Evolutionary conservation across 2,888 invertebrate species (phyloP).

Genomic region (Shargacucullia verbasci): DNA sequence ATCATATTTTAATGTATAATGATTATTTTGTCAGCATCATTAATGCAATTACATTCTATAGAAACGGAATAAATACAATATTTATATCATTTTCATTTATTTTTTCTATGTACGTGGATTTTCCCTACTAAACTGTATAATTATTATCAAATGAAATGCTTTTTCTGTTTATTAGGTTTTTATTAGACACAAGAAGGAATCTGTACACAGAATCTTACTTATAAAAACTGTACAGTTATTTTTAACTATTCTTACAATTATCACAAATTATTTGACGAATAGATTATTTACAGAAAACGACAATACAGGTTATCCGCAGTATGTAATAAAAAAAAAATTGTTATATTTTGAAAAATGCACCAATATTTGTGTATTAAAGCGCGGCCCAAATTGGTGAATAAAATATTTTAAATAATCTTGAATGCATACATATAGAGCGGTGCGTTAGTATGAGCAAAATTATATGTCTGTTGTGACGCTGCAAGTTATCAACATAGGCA

Average conservation of each 20-base stretch:
- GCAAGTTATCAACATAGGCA: too few species aligned
- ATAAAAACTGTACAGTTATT: conserved; percentile 56
- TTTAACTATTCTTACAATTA: conserved; percentile 51
- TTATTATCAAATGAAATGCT: conserved; percentile 45
- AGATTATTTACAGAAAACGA: conserved; percentile 48
- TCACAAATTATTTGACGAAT: conserved; percentile 43
- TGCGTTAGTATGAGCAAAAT: too few species aligned
- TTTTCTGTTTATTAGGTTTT: conserved; percentile 50
- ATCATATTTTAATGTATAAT: conserved; percentile 68
- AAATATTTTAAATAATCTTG: too few species aligned
- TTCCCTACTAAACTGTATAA: conserved; percentile 2
- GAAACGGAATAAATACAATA: conserved; percentile 81
- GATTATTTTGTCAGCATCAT: conserved; percentile 77
- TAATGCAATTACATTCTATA: conserved; percentile 79
- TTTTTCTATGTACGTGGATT: conserved; percentile 41
- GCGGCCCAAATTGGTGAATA: too few species aligned
- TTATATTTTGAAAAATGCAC: too few species aligned
- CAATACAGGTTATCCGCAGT: conserved; percentile 34
- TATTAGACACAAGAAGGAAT: conserved; percentile 58
- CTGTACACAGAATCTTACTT: conserved; percentile 57
- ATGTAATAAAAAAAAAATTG: conserved; percentile 4
- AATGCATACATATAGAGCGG: too few species aligned
- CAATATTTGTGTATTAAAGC: too few species aligned
- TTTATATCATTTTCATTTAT: conserved; percentile 74
- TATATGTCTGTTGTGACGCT: too few species aligned